Evolutionary conservation across 2,888 invertebrate species (phyloP), one percentile per base, ranked within the genome.

Genomic region (Taphrorychus bicolor): DNA sequence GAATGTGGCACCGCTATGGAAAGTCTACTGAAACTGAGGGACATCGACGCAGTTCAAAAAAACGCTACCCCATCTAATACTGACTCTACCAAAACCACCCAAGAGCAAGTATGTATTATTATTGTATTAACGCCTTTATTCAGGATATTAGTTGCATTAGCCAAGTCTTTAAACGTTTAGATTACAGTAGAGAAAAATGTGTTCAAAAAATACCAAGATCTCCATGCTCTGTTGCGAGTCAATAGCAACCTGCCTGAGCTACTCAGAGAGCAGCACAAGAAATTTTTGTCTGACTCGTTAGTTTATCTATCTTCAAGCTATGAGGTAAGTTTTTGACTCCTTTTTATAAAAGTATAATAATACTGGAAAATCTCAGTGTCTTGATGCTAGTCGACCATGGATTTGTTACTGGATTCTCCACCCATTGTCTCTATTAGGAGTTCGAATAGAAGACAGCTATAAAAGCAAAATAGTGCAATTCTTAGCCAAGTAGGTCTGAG

Each of bases 371-470:
- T 66, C 72, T 78, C 78, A 89, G 88, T 89, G 89, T 78, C 84
- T 99, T 72, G 98, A 99, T 86, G 93, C 95, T 7, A 98, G 97
- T 81, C 88, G 97, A 75, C 91, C 98, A 5, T 99, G 99, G 99
- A 85, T 98, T 69, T 91, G 95, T 76, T 99, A 97, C 80, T 99
- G 99, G 99, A 95, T 94, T 70, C 82, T 98, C 32, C 97, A 99
- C 84, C 89, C 95, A 3, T 84, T 98, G 40, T 90, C 93, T 80
- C 83, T 98, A 70, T 82, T 96, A 32, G 89, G 88, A 70, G 86
- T 87, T 70, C 83, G 85, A 65, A 82, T 93, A 63, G 83, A 87
- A 7, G 85, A 87, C 32, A 84, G 84, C 21, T 83, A 84, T 7
- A 84, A 87, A 69, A 82, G 84, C 40, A 82, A 84, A 61, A 83